These are phyloP conservation scores for Geopemphigus sp. DNA, from an alignment of 1,140 invertebrate species.

Conservation along the genomic window DNA sequence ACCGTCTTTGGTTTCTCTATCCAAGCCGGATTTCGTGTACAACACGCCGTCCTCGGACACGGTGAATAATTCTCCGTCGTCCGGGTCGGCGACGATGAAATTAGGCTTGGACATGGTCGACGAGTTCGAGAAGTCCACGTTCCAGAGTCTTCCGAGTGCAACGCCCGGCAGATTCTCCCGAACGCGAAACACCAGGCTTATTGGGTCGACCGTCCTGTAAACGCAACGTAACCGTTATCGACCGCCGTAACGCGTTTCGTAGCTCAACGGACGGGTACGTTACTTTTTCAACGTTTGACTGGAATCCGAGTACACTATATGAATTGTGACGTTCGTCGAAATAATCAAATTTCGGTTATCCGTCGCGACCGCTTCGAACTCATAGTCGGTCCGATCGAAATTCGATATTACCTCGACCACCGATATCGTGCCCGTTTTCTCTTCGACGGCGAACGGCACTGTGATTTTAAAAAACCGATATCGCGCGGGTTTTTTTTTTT, in stretches of 20 bases:
- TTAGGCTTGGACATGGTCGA: conserved; percentile 51
- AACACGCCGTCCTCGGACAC: conserved; percentile 76
- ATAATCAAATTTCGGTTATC: conserved; percentile 66
- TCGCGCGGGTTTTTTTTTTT: too few species aligned
- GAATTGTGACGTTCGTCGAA: conserved; percentile 77
- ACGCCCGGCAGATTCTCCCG: conserved; percentile 74
- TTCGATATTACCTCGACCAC: conserved; percentile 74
- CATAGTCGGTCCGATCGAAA: conserved; percentile 67
- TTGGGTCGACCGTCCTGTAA: conserved; percentile 57
- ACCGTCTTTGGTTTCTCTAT: conserved; percentile 70
- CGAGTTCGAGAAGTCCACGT: conserved; percentile 50
- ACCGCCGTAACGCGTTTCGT: not conserved
- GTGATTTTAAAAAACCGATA: conserved; percentile 46
- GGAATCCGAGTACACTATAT: conserved; percentile 71
- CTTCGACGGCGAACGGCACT: conserved; percentile 88
- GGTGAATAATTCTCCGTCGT: conserved; percentile 71
- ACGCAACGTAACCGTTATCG: not conserved
- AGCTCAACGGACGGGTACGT: not conserved
- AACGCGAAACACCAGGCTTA: conserved; percentile 71
- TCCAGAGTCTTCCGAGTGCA: conserved; percentile 70
- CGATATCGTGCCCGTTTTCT: conserved; percentile 81
- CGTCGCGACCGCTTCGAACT: conserved; percentile 78
- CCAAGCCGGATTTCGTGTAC: conserved; percentile 70
- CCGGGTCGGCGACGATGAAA: conserved; percentile 75
- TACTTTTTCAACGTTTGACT: conserved; percentile 69